Evolutionary conservation across 2,888 invertebrate genomes (phyloP).

Genomic region (Sarcophaga subvicina): DNA sequence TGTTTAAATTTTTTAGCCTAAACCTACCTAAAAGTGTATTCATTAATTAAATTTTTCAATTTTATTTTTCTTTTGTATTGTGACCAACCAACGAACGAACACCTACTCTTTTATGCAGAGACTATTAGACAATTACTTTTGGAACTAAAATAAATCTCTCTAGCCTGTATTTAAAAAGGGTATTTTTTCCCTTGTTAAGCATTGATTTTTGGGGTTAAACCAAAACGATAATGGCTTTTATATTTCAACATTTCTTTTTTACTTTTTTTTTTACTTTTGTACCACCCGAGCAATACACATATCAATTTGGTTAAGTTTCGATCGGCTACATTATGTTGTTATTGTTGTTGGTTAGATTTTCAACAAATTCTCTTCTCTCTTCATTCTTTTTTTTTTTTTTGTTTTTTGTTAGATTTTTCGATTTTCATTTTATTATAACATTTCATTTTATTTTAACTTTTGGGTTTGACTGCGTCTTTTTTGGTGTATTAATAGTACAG

Average conservation of each 20-base stretch:
- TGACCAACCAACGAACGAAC: neutral
- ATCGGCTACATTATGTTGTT: conserved; percentile 43
- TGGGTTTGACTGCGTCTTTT: conserved; percentile 21
- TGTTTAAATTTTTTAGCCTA: too few species aligned
- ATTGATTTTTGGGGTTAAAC: conserved; percentile 37
- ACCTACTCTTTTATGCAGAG: neutral
- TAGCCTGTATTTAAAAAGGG: conserved; percentile 13
- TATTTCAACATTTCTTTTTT: neutral
- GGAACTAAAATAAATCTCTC: conserved; percentile 17
- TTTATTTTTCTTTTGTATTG: neutral
- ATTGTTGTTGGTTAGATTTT: conserved; percentile 42
- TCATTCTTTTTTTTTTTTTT: too few species aligned
- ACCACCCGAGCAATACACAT: conserved; percentile 5
- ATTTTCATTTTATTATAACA: conserved; percentile 8
- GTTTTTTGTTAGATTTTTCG: neutral
- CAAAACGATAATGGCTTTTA: conserved; percentile 55
- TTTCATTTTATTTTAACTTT: conserved; percentile 26
- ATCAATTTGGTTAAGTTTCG: conserved; percentile 60
- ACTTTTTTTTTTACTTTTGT: neutral
- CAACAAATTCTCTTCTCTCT: conserved; percentile 28
- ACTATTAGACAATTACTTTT: neutral
- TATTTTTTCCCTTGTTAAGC: neutral
- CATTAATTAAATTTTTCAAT: neutral
- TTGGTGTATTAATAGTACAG: neutral
- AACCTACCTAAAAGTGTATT: neutral